Conservation (phyloP, 2,888 invertebrate species). For the Branchinecta sandiegonensis region DNA sequence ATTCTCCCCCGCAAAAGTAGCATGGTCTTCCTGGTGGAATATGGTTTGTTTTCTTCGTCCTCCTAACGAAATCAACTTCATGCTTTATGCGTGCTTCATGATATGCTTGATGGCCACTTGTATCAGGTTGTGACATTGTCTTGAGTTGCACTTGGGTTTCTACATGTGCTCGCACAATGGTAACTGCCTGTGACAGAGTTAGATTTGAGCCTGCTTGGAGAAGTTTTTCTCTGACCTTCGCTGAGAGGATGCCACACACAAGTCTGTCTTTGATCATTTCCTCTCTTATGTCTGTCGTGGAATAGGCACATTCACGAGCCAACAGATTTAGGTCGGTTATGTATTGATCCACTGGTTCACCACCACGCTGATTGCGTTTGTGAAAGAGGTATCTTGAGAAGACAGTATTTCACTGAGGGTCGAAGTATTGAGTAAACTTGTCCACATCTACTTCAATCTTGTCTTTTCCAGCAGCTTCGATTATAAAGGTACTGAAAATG, state of each 20-base stretch:
- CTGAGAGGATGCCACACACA: too few relatives aligned
- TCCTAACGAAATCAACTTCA: neutral
- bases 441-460: neutral
- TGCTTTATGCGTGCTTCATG: neutral
- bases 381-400: neutral
- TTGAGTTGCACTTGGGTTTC: neutral
- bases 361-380: neutral
- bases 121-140: neutral
- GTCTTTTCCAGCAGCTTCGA: neutral
- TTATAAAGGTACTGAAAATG: too few relatives aligned
- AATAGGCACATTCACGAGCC: too few relatives aligned
- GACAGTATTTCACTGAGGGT: neutral
- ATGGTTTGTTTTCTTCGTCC: too few relatives aligned
- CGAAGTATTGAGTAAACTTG: neutral
- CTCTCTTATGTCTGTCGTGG: too few relatives aligned
- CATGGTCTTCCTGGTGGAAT: too few relatives aligned
- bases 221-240: too few relatives aligned
- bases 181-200: too few relatives aligned
- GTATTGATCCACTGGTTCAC: constrained; percentile 2
- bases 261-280: too few relatives aligned
- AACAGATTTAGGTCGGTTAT: too few relatives aligned
- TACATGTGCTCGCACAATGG: neutral
- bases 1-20: too few relatives aligned
- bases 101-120: neutral
- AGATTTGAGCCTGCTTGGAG: too few relatives aligned